Evolutionary conservation across 2,113 vertebrate species (phyloP).

Genomic region (Apaloderma vittatum): DNA sequence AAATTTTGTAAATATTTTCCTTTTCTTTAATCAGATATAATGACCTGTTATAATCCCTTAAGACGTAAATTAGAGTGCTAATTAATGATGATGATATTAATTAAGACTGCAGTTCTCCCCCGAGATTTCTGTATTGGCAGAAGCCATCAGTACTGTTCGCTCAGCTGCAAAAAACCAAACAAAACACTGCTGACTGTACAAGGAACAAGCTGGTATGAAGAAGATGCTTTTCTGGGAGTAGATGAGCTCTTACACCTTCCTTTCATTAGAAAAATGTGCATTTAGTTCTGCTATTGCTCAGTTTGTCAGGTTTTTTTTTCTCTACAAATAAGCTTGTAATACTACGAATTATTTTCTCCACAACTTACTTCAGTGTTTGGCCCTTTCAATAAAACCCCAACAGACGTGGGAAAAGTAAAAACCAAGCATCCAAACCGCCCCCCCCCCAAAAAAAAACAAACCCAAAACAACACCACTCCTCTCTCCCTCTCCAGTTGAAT

Average conservation of each 20-base stretch:
- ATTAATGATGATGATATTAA: conserved; percentile 23
- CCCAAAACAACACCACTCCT: not conserved
- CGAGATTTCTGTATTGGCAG: not conserved
- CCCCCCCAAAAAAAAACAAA: not conserved
- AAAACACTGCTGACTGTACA: not conserved
- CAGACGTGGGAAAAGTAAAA: conserved; percentile 45
- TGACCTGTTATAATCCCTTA: not conserved
- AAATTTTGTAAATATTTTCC: not conserved
- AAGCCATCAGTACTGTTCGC: not conserved
- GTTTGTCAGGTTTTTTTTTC: not conserved
- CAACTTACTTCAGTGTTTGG: conserved; percentile 18
- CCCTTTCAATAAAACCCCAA: conserved; percentile 39
- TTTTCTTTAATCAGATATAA: not conserved
- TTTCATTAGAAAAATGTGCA: not conserved
- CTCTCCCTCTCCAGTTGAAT: not conserved
- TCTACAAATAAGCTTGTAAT: not conserved
- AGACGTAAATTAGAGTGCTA: not conserved
- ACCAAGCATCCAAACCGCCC: not conserved
- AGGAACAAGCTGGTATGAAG: not conserved
- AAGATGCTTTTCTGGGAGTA: not conserved
- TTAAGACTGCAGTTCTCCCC: not conserved
- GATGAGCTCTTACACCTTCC: not conserved
- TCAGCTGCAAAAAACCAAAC: conserved; percentile 10
- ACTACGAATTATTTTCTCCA: not conserved
- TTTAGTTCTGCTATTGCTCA: not conserved